These are phyloP conservation scores for Wasmannia auropunctata DNA, from an alignment of 1,140 invertebrate species.

Conservation along the genomic window DNA sequence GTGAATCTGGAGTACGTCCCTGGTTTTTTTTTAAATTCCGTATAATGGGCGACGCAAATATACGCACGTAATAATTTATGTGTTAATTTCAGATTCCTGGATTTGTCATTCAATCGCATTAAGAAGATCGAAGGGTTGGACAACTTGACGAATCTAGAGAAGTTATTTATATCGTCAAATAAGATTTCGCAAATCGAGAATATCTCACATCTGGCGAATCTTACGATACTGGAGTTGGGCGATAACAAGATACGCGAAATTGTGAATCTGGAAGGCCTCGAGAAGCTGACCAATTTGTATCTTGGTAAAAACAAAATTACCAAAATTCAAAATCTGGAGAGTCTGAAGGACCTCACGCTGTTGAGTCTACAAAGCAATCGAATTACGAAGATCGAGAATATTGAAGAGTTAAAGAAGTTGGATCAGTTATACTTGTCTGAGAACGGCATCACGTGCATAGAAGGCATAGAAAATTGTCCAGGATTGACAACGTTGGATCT, in stretches of 20 bases:
- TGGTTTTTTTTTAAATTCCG: slow-evolving; percentile 23
- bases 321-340: slow-evolving; percentile 94
- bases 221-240: slow-evolving; percentile 96
- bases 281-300: slow-evolving; percentile 91
- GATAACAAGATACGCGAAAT: slow-evolving; percentile 97
- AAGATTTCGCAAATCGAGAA: slow-evolving; percentile 97
- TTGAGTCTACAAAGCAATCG: slow-evolving; percentile 97
- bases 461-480: slow-evolving; percentile 90
- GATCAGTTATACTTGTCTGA: slow-evolving; percentile 97
- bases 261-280: slow-evolving; percentile 92
- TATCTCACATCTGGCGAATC: slow-evolving; percentile 91
- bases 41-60: neutral
- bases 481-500: slow-evolving; percentile 95
- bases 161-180: slow-evolving; percentile 97
- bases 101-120: slow-evolving; percentile 99
- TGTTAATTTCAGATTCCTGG: slow-evolving; percentile 90
- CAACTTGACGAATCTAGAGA: slow-evolving; percentile 92
- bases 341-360: slow-evolving; percentile 91
- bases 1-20: slow-evolving; percentile 95
- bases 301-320: slow-evolving; percentile 99
- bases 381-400: slow-evolving; percentile 94
- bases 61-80: slow-evolving; percentile 16
- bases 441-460: slow-evolving; percentile 94
- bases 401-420: slow-evolving; percentile 90
- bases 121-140: slow-evolving; percentile 95